Evolutionary conservation across 2,797 vertebrate genomes (phyloP).

Genomic region (Trachops cirrhosus): DNA sequence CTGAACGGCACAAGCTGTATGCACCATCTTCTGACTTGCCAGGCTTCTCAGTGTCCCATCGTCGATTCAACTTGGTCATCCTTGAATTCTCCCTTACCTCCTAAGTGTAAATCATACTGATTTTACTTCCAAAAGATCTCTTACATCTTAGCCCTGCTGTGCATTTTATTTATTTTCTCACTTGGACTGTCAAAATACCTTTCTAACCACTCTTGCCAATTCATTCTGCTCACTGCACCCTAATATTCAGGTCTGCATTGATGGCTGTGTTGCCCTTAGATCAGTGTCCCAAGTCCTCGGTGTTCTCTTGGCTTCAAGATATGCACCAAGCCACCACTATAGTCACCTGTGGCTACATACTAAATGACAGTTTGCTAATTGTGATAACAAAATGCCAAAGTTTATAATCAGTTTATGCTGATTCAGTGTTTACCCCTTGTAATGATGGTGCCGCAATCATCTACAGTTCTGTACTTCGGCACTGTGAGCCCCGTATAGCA

Average conservation of each 20-base stretch:
- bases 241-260: neutral
- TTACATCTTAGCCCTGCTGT: neutral
- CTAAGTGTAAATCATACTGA: neutral
- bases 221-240: neutral
- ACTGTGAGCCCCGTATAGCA: accelerated
- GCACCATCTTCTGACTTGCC: neutral
- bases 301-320: neutral
- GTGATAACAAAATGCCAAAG: neutral
- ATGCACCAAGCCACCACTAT: accelerated
- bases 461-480: neutral
- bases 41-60: neutral
- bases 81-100: neutral
- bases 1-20: neutral
- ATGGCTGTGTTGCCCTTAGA: neutral
- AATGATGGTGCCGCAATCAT: no score
- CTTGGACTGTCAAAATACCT: neutral
- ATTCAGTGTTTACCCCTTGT: neutral
- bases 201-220: neutral
- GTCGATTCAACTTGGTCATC: neutral
- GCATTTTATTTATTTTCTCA: neutral
- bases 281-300: neutral
- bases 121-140: neutral
- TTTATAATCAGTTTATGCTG: neutral
- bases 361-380: neutral
- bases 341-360: neutral